A percentile compares a stretch with the other conserved stretches of the same genome.
phyloP scores from a whole-genome alignment of 2,113 vertebrate species.

The Chinchilla lanigera region DNA sequence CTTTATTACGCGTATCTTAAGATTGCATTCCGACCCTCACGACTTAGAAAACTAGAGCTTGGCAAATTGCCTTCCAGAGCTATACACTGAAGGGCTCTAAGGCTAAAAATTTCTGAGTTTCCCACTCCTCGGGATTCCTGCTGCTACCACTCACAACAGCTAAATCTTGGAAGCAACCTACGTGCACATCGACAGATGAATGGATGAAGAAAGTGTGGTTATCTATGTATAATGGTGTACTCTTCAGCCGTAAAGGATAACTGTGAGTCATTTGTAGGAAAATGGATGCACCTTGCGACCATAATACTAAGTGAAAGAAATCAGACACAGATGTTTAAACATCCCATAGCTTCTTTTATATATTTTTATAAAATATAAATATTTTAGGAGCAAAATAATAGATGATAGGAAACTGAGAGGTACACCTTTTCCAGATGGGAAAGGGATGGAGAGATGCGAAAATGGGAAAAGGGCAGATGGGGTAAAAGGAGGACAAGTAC shows the following conservation, averaged over 20 bases:
- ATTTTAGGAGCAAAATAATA: background rate
- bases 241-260: background rate
- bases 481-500: background rate
- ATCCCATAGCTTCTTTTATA: background rate
- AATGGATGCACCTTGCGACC: background rate
- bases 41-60: background rate
- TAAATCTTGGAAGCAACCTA: background rate
- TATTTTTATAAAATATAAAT: background rate
- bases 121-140: background rate
- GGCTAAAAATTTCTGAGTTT: slow-evolving; percentile 38
- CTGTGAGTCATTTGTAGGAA: background rate
- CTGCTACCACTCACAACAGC: background rate
- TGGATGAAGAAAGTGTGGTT: background rate
- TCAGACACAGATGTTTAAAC: background rate
- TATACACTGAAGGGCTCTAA: background rate
- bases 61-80: background rate
- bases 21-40: background rate
- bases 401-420: background rate
- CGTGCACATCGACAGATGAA: background rate
- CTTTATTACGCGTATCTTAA: background rate
- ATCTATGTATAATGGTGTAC: background rate
- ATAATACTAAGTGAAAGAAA: background rate
- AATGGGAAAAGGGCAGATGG: background rate
- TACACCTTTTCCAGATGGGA: background rate
- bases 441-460: background rate